Conservation (phyloP, 1,140 invertebrate genomes). For the Coptotermes formosanus region DNA sequence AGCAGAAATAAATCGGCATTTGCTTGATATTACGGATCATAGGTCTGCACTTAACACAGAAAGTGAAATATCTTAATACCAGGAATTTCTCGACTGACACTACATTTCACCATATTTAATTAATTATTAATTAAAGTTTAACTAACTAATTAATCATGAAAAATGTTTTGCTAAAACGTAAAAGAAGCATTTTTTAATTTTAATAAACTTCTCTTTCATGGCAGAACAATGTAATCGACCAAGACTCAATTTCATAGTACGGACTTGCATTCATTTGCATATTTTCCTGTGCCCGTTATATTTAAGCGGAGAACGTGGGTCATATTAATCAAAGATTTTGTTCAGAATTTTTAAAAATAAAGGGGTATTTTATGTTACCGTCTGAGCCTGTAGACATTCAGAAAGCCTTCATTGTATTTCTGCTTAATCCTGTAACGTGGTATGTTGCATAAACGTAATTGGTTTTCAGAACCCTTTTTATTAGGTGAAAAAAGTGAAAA, state of each 20-base stretch:
- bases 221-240: no score
- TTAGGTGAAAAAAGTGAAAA: background rate
- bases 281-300: background rate
- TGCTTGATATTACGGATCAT: no score
- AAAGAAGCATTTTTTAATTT: no score
- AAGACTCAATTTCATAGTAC: background rate
- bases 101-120: no score
- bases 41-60: no score
- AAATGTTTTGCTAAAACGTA: no score
- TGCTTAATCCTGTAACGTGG: background rate
- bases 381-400: background rate
- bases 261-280: background rate
- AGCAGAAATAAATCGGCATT: no score
- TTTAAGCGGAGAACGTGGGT: background rate
- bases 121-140: no score
- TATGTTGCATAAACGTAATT: background rate
- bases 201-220: no score
- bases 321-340: conserved; percentile 14
- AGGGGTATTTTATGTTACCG: background rate
- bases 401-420: background rate
- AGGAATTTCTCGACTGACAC: no score
- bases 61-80: no score
- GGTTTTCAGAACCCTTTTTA: background rate
- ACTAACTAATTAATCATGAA: no score
- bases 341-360: background rate